Conservation (phyloP, 2,888 invertebrate species). For the Phoenoteleia sp. region DNA sequence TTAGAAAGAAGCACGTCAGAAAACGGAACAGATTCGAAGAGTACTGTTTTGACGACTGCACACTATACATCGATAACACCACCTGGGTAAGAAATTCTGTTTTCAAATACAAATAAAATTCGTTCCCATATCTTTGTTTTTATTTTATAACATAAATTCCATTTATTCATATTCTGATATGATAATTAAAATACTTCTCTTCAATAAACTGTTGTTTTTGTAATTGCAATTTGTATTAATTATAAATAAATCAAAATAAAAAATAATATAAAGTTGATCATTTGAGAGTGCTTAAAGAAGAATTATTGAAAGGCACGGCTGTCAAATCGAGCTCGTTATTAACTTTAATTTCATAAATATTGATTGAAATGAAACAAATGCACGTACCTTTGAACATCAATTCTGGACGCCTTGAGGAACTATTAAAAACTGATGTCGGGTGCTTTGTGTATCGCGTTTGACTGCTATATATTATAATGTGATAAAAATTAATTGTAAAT, state of each 20-base stretch:
- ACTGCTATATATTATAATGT: neutral
- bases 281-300: neutral
- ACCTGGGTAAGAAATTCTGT: constrained; percentile 80
- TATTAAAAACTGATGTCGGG: constrained; percentile 78
- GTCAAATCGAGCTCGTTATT: neutral
- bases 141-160: constrained; percentile 2
- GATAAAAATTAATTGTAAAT: neutral
- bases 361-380: neutral
- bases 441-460: constrained; percentile 32
- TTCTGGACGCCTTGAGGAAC: constrained; percentile 51
- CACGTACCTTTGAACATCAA: neutral
- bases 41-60: constrained; percentile 80
- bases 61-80: constrained; percentile 83
- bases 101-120: neutral
- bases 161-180: neutral
- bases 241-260: too few relatives aligned
- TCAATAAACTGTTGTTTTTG: too few relatives aligned
- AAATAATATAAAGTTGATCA: neutral
- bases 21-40: constrained; percentile 82
- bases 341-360: neutral
- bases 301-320: neutral
- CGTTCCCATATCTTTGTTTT: too few relatives aligned
- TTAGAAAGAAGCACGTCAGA: constrained; percentile 85
- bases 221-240: too few relatives aligned
- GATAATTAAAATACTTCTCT: too few relatives aligned